Evolutionary conservation across 2,888 invertebrate genomes (phyloP).

Genomic region (Agriopis aurantiaria): DNA sequence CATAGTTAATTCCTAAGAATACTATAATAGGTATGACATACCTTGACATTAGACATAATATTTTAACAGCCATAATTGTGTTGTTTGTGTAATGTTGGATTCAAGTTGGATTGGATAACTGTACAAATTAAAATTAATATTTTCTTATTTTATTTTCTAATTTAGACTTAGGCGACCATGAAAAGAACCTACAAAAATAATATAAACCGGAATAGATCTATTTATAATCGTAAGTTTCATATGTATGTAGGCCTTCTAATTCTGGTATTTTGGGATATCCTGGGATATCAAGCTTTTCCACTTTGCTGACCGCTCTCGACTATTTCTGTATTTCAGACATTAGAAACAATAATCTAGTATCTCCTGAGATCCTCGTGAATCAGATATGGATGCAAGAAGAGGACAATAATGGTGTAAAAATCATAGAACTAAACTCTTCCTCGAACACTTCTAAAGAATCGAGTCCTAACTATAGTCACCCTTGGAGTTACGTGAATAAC

Average conservation of each 20-base stretch:
- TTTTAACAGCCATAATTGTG: neutral
- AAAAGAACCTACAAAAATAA: slow-evolving; percentile 51
- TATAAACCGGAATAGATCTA: slow-evolving; percentile 51
- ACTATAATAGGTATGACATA: neutral
- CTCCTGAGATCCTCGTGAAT: slow-evolving; percentile 54
- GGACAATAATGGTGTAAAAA: slow-evolving; percentile 59
- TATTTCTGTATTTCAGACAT: slow-evolving; percentile 51
- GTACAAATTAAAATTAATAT: neutral
- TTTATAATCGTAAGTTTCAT: slow-evolving; percentile 49
- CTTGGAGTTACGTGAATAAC: slow-evolving; percentile 56
- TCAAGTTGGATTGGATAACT: neutral
- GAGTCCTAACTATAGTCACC: slow-evolving; percentile 46
- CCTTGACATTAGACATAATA: neutral
- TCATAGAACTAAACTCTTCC: slow-evolving; percentile 68
- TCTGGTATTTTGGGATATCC: too few relatives aligned
- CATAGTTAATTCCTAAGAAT: neutral
- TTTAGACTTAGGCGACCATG: slow-evolving; percentile 39
- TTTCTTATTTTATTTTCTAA: neutral
- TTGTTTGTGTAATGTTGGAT: neutral
- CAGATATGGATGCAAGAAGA: slow-evolving; percentile 60
- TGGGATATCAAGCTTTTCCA: neutral
- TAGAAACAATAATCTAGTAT: slow-evolving; percentile 47
- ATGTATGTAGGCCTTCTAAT: neutral
- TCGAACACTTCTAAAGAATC: slow-evolving; percentile 48
- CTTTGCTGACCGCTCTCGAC: neutral